phyloP scores from a whole-genome alignment of 2,888 invertebrate species.

The Aromia moschata region DNA sequence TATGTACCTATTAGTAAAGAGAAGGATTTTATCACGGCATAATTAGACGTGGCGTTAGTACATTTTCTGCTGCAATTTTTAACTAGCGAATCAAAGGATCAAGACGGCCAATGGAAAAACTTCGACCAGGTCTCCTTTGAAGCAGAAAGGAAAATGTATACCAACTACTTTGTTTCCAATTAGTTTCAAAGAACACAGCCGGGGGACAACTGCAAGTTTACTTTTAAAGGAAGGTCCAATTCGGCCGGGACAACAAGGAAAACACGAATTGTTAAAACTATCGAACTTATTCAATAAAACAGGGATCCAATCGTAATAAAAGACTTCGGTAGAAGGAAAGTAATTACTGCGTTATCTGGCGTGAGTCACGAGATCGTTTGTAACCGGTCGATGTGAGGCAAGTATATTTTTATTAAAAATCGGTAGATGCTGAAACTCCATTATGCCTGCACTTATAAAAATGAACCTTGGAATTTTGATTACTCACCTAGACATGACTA shows the following conservation, averaged over 20 bases:
- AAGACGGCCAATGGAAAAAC: constrained; percentile 9
- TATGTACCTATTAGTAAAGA: too few species aligned
- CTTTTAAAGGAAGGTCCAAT: constrained; percentile 35
- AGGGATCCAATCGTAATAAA: constrained; percentile 32
- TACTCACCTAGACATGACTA: too few species aligned
- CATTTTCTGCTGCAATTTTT: too few species aligned
- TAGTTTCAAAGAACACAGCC: constrained; percentile 31
- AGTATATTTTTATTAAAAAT: constrained; percentile 12
- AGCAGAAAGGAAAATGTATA: constrained; percentile 24
- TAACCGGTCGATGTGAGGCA: constrained; percentile 28
- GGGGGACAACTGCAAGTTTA: constrained; percentile 29
- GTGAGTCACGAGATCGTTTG: constrained; percentile 37
- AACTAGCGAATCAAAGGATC: background rate
- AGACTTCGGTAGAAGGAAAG: constrained; percentile 38
- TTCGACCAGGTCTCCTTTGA: constrained; percentile 10
- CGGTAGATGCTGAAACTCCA: background rate
- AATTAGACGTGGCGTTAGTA: too few species aligned
- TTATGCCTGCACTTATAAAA: background rate
- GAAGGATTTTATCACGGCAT: too few species aligned
- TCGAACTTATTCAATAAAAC: constrained; percentile 43
- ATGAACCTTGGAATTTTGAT: too few species aligned
- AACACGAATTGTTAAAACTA: constrained; percentile 39
- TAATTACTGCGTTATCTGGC: constrained; percentile 41
- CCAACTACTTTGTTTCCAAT: constrained; percentile 31
- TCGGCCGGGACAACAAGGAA: constrained; percentile 32